Evolutionary conservation across 2,888 invertebrate genomes (phyloP), one percentile per base, ranked within the genome.

Genomic region (Magallana nippona): DNA sequence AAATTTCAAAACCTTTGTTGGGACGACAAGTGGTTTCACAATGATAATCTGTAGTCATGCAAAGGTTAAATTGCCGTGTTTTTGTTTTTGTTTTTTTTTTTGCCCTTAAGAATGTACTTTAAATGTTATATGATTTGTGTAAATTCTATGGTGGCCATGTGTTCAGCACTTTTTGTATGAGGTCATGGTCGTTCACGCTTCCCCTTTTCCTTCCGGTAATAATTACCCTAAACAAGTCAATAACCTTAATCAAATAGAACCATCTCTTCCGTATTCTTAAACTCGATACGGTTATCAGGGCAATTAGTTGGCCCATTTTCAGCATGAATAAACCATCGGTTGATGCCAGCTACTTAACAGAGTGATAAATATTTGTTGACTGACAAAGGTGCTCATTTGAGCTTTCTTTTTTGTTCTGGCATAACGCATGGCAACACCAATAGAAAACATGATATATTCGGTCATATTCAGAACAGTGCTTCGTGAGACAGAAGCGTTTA

Each of bases 131-230:
- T 71, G 15, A 15, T 71, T 71, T 71, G 13, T 71, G 13, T 71
- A 15, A 22, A 10, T 1, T 27, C 22, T 71, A 27, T 44, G 8
- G 44, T 44, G 44, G 8, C 44, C 44, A 44, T 44, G 5, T 5
- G 44, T 44, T 44, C 44, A 44, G 44, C 27, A 57, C 57, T 79
- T 44, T 22, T 13, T 19, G 27, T 27, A 11, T 15, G 71, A 27
- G 71, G 71, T 71, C 71, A 27, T 27, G 71, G 71, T 71, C 71
- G 71, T 71, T 71, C 27, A 71, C 27, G 15, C 15, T 27, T 71
- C 27, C 27, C 22, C 71, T 71, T 71, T 71, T 22, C 27, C 19
- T 71, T 15, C 13, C 15, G 19, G 60, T 17, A 17, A 60, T 22
- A 71, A 71, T 27, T 71, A 71, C 10, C 71, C 11, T 44, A 13